Evolutionary conservation across 2,888 invertebrate genomes (phyloP), one percentile per base, ranked within the genome.

Genomic region (Pristionchus entomophagus): DNA sequence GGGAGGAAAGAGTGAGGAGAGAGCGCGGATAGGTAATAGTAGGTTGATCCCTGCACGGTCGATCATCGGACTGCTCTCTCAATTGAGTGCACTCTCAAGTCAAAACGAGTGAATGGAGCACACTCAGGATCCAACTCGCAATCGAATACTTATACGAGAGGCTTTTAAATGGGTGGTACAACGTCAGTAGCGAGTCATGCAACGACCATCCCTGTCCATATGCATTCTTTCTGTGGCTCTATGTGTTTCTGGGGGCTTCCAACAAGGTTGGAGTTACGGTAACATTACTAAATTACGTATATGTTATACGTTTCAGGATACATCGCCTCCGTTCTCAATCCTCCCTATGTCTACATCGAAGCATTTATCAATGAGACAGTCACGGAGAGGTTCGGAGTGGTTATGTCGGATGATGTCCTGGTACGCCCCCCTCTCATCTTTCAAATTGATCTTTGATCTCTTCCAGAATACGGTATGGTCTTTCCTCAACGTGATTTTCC

Each of bases 381-480:
- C 59, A 80, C 51, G 29, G 87, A 87, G 51, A 17, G 87, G 45
- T 85, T 81, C 19, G 85, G 85, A 29, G 77, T 59, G 17, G 78
- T 59, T 22, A 62, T 85, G 35, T 41, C 59, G 10, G 81, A 80
- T 22, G 80, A 85, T 59, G 62, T 62, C 0, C 53, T 86, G 85
- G 84, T 87, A 62, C 62, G 38, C 17, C 19, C 56, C 8, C 19
- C 12, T 17, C 22, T 56, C 14, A 56, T 8, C 22, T 22, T 22
- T 17, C 5, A 59, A 12, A 0, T 0, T 26, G 59, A 26, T 26
- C 2, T 4, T 26, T 59, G 22, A 32, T 62, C 45, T 6, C 29
- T 82, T 88, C 59, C 84, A 88, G 88, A 88, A 87, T 41, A 73
- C 87, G 5, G 84, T 88, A 12, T 88, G 88, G 88, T 88, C 88